A percentile compares a stretch with the other conserved stretches of the same genome.
These are phyloP conservation scores for Drosophila bunnanda DNA, from an alignment of 2,888 invertebrate species.

Conservation along the genomic window DNA sequence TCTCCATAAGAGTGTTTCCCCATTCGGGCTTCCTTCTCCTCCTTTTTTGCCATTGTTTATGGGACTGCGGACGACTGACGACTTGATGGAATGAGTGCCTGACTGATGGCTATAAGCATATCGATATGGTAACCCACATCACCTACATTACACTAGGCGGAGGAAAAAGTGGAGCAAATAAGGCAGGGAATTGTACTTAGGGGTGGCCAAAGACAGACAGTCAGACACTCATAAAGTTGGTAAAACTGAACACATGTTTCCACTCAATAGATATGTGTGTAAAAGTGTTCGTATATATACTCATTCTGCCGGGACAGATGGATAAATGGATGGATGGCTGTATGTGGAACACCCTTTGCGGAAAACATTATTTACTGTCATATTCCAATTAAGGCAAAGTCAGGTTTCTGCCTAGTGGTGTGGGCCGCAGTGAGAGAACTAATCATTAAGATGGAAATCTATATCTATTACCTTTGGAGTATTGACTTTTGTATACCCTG, in stretches of 20 bases:
- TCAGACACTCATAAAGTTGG: conserved; percentile 30
- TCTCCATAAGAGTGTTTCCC: conserved; percentile 21
- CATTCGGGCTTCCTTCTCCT: conserved; percentile 22
- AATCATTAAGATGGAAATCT: conserved; percentile 12
- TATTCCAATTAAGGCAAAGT: conserved; percentile 68
- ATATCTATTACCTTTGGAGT: not conserved
- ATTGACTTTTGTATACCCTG: conserved; percentile 20
- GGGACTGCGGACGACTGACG: conserved; percentile 63
- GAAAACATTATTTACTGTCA: conserved; percentile 65
- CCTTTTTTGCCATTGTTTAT: conserved; percentile 49
- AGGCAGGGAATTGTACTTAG: conserved; percentile 43
- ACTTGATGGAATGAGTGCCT: conserved; percentile 51
- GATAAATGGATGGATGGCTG: not conserved
- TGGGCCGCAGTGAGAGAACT: conserved; percentile 56
- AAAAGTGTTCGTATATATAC: conserved; percentile 1
- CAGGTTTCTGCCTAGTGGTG: conserved; percentile 42
- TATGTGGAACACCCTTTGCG: conserved; percentile 56
- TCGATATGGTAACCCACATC: conserved; percentile 64
- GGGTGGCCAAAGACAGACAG: not conserved
- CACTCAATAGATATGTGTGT: conserved; percentile 23
- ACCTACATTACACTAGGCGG: conserved; percentile 44
- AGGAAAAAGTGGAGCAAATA: conserved; percentile 58
- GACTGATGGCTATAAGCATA: conserved; percentile 64
- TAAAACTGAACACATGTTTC: conserved; percentile 33
- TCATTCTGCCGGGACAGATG: conserved; percentile 20